A percentile compares a stretch with the other conserved stretches of the same genome.
phyloP scores from a whole-genome alignment of 2,797 vertebrate species.

The Cottoperca gobio region DNA sequence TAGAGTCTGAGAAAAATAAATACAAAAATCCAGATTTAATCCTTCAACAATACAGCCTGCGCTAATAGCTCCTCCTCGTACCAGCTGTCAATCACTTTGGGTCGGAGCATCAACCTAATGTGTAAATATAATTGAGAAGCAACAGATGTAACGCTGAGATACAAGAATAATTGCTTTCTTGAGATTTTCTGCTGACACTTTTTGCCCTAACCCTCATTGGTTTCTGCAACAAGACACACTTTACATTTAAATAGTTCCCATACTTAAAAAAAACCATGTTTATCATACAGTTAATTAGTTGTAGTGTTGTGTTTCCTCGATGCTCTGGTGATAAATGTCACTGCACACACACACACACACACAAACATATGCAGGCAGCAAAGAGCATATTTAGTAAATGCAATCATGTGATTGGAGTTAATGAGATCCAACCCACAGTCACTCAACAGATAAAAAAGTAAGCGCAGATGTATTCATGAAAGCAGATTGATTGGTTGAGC shows the following conservation, averaged over 20 bases:
- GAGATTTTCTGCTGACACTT: conserved; percentile 8
- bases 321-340: conserved; percentile 27
- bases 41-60: conserved; percentile 40
- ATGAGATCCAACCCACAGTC: conserved; percentile 40
- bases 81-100: conserved; percentile 32
- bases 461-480: conserved; percentile 26
- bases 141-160: conserved; percentile 52
- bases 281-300: conserved; percentile 40
- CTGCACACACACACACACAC: conserved; percentile 4
- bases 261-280: conserved; percentile 36
- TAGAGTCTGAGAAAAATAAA: neutral
- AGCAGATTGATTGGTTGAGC: conserved; percentile 33
- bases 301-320: conserved; percentile 14
- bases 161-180: conserved; percentile 38
- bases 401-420: conserved; percentile 47
- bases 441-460: neutral
- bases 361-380: neutral
- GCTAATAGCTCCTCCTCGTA: conserved; percentile 25
- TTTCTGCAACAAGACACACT: conserved; percentile 2
- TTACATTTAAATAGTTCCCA: neutral
- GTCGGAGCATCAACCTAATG: conserved; percentile 36
- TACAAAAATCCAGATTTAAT: conserved; percentile 41
- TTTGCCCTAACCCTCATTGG: neutral
- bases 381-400: conserved; percentile 26
- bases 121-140: conserved; percentile 37